Base-by-base conservation (phyloP, 2,113 vertebrate species). In the Chrysochloris asiatica region DNA sequence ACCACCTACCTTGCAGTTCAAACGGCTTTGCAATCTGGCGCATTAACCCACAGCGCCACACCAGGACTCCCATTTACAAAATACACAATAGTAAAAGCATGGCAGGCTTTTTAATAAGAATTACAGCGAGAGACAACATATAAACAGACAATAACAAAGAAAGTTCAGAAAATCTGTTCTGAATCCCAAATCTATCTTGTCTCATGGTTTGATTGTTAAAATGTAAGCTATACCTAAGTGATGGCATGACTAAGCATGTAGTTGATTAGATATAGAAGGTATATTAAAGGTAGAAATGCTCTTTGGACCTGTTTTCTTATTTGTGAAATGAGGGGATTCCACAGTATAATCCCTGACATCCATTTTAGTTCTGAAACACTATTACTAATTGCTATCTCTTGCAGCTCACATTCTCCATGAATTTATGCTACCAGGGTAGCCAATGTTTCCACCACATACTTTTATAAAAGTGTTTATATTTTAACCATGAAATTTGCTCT, bases 391-490 rank as follows among this genome's bases (percentile, higher is more conserved):
- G 11, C 6, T 47, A 14, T 36, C 47, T 36, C 67, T 77, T n/a
- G 69, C 4, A 38, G 19, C 59, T 87, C 54, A 43, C 38, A 41
- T 83, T 91, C 61, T 81, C 75, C 54, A 63, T 9, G 16, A 90
- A 90, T 17, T 94, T 65, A 43, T 19, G 28, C 48, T 36, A 45
- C 4, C 52, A 21, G 28, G 38, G 26, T 21, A 67, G 48, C 87
- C 79, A 86, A 24, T 56, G 45, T 78, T 93, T 83, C 78, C 38
- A 63, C 76, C 79, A 88, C 19, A 36, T 19, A 26, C 54, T 78
- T 84, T 89, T 14, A 69, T 30, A 45, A 82, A 84, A 85, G 54
- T 24, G 2, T 75, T 89, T 79, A 59, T 54, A 86, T 89, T 83
- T 83, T 90, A 13, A 83, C 61, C 8, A 50, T 47, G 47, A 91